phyloP scores from a whole-genome alignment of 2,888 invertebrate species.

The Leucozona laternaria region DNA sequence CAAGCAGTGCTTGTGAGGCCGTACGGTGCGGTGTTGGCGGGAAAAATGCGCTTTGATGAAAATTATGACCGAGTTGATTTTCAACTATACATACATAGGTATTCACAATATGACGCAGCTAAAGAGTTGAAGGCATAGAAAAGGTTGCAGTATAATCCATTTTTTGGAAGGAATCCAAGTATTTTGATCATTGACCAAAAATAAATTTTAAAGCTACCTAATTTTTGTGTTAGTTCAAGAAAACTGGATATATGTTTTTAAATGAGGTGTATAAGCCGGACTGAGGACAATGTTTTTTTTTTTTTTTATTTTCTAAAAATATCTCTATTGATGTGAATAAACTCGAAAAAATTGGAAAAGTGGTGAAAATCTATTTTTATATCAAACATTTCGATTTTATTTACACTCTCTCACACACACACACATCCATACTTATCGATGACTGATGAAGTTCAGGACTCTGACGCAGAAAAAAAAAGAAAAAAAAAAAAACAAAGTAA shows the following conservation, averaged over 20 bases:
- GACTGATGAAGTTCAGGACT: conserved; percentile 19
- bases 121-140: conserved; percentile 1
- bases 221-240: background rate
- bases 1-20: background rate
- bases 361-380: conserved; percentile 4
- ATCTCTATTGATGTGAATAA: background rate
- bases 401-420: background rate
- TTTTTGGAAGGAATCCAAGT: conserved; percentile 8
- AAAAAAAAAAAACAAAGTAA: no score
- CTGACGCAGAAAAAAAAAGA: conserved; percentile 7
- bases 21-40: background rate
- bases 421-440: background rate
- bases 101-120: conserved; percentile 9
- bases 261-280: background rate
- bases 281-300: background rate
- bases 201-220: background rate
- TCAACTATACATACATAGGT: background rate
- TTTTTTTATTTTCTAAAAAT: conserved; percentile 2
- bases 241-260: background rate
- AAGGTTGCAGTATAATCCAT: conserved; percentile 10
- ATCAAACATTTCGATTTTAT: background rate
- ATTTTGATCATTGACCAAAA: conserved; percentile 11
- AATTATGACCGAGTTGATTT: conserved; percentile 7
- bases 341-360: background rate
- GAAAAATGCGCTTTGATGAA: background rate